phyloP scores from a whole-genome alignment of 2,113 vertebrate genomes.

The Buteo buteo region DNA sequence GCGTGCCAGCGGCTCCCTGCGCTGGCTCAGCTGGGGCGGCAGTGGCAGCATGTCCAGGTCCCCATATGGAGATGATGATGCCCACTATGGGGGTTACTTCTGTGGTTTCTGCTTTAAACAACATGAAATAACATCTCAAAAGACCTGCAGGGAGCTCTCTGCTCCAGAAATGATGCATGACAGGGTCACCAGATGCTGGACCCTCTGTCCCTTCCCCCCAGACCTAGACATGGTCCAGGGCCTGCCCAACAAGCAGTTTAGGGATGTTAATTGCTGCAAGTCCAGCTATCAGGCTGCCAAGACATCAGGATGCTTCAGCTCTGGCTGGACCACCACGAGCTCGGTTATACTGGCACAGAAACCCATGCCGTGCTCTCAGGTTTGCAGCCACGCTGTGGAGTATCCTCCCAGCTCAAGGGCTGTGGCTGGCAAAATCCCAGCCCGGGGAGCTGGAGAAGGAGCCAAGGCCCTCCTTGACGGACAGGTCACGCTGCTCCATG shows the following conservation, averaged over 20 bases:
- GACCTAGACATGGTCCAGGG: too few species aligned
- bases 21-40: rapidly evolving
- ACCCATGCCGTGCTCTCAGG: rapidly evolving
- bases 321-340: not conserved
- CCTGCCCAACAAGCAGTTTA: not conserved
- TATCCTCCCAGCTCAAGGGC: not conserved
- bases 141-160: too few species aligned
- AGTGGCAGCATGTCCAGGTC: not conserved
- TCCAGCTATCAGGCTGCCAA: rapidly evolving
- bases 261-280: rapidly evolving
- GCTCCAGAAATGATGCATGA: not conserved
- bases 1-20: not conserved
- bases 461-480: not conserved
- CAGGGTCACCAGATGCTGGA: not conserved
- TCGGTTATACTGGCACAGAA: rapidly evolving
- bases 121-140: not conserved
- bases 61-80: not conserved
- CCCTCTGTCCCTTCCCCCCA: not conserved
- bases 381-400: not conserved
- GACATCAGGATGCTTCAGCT: rapidly evolving
- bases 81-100: not conserved
- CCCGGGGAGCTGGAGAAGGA: not conserved
- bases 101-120: not conserved
- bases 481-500: not conserved
- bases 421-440: not conserved